phyloP scores from a whole-genome alignment of 2,888 invertebrate species.

The Quadriops clusia region DNA sequence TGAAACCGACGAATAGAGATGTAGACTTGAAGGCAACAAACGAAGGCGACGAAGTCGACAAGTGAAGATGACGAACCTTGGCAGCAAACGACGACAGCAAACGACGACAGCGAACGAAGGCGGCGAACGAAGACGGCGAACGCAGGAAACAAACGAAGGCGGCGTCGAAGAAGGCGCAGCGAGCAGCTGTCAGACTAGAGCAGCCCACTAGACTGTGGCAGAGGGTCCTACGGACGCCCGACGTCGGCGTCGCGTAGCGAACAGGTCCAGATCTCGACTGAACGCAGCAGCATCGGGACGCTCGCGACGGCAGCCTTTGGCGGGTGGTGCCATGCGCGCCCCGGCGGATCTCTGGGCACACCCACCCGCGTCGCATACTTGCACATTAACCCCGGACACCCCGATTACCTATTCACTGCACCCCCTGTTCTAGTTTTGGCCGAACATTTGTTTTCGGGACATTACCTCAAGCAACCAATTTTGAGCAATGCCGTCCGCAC shows the following conservation, averaged over 20 bases:
- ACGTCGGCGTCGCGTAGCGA: slow-evolving; percentile 43
- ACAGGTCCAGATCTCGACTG: slow-evolving; percentile 49
- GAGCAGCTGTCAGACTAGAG: too few relatives aligned
- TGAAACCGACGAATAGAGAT: too few relatives aligned
- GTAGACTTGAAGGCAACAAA: too few relatives aligned
- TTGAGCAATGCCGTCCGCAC: slow-evolving; percentile 9
- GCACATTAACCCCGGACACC: slow-evolving; percentile 34
- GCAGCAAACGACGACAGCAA: too few relatives aligned
- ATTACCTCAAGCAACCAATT: slow-evolving; percentile 16
- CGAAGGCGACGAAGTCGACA: too few relatives aligned
- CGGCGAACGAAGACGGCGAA: too few relatives aligned
- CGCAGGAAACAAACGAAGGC: too few relatives aligned
- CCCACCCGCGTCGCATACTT: slow-evolving; percentile 33
- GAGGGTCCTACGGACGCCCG: too few relatives aligned
- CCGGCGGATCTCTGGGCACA: slow-evolving; percentile 28
- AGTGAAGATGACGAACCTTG: too few relatives aligned
- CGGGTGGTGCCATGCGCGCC: slow-evolving; percentile 32
- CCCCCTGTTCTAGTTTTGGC: slow-evolving; percentile 22
- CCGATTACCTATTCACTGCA: slow-evolving; percentile 30
- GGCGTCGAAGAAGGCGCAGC: too few relatives aligned
- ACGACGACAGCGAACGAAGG: too few relatives aligned
- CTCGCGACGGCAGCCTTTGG: slow-evolving; percentile 34
- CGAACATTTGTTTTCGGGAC: slow-evolving; percentile 27
- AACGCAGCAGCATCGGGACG: slow-evolving; percentile 53
- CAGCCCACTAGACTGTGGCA: too few relatives aligned